Conservation (phyloP, 2,797 vertebrate species). For the Rousettus madagascariensis region DNA sequence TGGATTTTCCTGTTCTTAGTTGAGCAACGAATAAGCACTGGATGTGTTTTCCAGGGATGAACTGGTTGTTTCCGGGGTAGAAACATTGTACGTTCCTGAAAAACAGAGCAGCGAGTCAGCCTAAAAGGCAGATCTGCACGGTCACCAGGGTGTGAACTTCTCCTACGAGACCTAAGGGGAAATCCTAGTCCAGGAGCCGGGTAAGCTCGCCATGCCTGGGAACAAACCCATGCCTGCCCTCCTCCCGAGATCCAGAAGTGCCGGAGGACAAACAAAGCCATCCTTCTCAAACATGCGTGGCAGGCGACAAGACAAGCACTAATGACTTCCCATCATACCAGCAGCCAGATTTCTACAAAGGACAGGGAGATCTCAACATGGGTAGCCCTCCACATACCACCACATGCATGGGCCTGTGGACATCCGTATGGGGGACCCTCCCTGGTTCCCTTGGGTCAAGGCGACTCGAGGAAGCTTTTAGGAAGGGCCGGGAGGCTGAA, state of each 20-base stretch:
- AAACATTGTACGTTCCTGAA: conserved; percentile 85
- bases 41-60: conserved; percentile 84
- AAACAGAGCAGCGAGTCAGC: conserved; percentile 55
- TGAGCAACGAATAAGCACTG: conserved; percentile 84
- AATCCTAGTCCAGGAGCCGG: neutral
- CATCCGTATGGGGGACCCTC: neutral
- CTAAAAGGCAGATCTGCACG: neutral
- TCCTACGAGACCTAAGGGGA: neutral
- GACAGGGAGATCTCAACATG: neutral
- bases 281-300: conserved; percentile 40
- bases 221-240: neutral
- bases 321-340: conserved; percentile 44
- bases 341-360: conserved; percentile 59
- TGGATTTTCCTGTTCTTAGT: conserved; percentile 66
- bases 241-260: neutral
- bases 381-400: conserved; percentile 25
- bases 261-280: neutral
- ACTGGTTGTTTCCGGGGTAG: conserved; percentile 83
- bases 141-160: accelerated
- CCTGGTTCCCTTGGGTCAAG: neutral
- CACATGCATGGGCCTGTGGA: conserved; percentile 50
- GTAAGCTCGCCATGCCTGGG: conserved; percentile 40
- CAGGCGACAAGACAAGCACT: conserved; percentile 63
- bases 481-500: neutral
- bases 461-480: neutral